Base-by-base conservation (phyloP, 2,888 invertebrate species). In the Choristoneura rosaceana region DNA sequence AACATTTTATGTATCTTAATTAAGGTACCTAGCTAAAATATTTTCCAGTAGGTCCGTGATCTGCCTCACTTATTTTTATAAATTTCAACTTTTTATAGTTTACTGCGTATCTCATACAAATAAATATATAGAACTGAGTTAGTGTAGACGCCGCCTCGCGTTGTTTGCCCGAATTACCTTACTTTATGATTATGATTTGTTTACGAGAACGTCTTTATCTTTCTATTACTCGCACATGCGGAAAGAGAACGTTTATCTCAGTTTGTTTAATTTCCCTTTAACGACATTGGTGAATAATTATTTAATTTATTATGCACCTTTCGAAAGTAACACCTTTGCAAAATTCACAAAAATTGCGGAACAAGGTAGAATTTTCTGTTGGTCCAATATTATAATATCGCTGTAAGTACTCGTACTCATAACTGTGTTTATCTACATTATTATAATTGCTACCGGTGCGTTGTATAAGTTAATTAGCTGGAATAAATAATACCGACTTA, bases 401-500 rank as follows among this genome's bases (percentile, higher is more conserved):
- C 58, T 34, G 15, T 17, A 58, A 34, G 33, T 66, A 66, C 10
- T n/a, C 10, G 14, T n/a, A 15, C 17, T 3, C 33, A n/a, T 7
- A 55, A 17, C 61, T 47, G 33, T 50, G 59, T 59, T 52, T 67
- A 69, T 73, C 55, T 41, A 50, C 59, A 59, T 64, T 34, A 73
- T 73, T 73, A 52, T 73, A 69, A 69, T 60, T 43, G 73, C 73
- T 60, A 69, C 73, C 68, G 63, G 70, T 12, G 33, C 45, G 62
- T 66, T 68, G 71, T 68, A 73, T 50, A 64, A 52, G 34, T 60
- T 75, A 71, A 74, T 74, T 70, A 74, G 68, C 69, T 58, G 74
- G 62, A 73, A 73, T 84, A 87, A 84, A 87, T 84, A 85, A 86
- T 84, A 83, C 82, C 79, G 76, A 78, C 80, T 80, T 78, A 81